Evolutionary conservation across 2,797 vertebrate species (phyloP), one percentile per base, ranked within the genome.

Genomic region (Platyrinchus mystaceus): DNA sequence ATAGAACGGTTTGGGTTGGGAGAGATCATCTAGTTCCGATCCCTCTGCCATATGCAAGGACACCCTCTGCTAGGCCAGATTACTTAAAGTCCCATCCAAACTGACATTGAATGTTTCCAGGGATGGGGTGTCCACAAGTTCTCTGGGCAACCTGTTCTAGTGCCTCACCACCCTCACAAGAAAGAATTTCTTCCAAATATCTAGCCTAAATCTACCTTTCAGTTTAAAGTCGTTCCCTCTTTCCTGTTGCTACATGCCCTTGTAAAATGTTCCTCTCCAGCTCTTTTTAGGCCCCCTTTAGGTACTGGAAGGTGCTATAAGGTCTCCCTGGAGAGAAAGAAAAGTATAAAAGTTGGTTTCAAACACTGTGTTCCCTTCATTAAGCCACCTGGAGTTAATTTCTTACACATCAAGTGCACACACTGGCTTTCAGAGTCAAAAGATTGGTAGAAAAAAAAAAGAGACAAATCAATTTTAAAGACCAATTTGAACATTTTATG

Each of bases 11-110:
- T 55, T 71, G 13, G 10, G 19, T 22, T 73, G 52, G 32, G n/a
- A 44, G 32, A 44, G 19, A 34, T 6, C 41, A 44, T 36, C 43
- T 41, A 41, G 17, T 55, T 81, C 5, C 18, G 47, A 15, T 37
- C 9, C 14, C 0, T 0, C n/a, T 58, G 18, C 37, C 10, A 18
- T 7, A 20, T 0, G 1, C 22, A 50, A 30, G 10, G 24, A 27
- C 21, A 32, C 9, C 30, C n/a, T 68, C 18, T 10, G 10, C 4
- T 63, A 69, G 13, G 43, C 39, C 17, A 62, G 36, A 9, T 13
- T 63, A 9, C 11, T 58, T 39, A 46, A 64, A 41, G 3, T 11
- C 10, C 5, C 18, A 58, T 52, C 13, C 34, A 81, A 1, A 10
- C 30, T 28, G 30, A 15, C 34, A 27, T 1, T 46, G 22, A 74